Evolutionary conservation across 1,140 invertebrate genomes (phyloP), one percentile per base, ranked within the genome.

Genomic region (Drosophila novamexicana): DNA sequence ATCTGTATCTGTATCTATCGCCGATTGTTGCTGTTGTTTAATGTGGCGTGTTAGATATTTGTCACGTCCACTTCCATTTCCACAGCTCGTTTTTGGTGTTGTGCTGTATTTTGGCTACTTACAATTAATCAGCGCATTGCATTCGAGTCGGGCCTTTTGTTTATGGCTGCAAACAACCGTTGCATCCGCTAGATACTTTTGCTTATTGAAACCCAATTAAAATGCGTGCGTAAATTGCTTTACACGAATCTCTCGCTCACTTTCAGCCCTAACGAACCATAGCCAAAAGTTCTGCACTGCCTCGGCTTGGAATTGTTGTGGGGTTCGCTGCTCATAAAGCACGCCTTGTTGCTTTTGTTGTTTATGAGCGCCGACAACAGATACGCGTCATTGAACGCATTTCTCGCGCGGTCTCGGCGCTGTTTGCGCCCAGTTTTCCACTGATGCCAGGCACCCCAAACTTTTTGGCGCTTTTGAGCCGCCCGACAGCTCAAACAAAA

Each of bases 341-440:
- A 88, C 79, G 82, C 82, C 82, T 77, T 90, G 85, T 90, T 88
- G 81, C 80, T 68, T 78, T 84, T 80, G 80, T 90, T 88, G 84
- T 88, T 88, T 89, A 89, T 80, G 80, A 75, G 74, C 66, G 75
- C 63, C 71, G 63, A 76, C 62, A 68, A 57, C 62, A 86, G 84
- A 66, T 80, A 85, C 77, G 84, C 85, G 56, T 78, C 84, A 88
- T 88, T 88, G 81, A 72, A 52, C 80, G 72, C 71, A 66, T 79
- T 86, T 86, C 76, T 70, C 68, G 57, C 62, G 79, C 76, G 76
- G 68, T 77, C 77, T 65, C 22, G 36, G 18, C 61, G 58, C 74
- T 62, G 57, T 62, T 73, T 49, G n/a, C 47, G 6, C 49, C 36
- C 65, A 18, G 49, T 53, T 73, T 73, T n/a, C 32, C 10, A 10